phyloP scores from a whole-genome alignment of 1,140 invertebrate species.

The Meloidogyne hapla region DNA sequence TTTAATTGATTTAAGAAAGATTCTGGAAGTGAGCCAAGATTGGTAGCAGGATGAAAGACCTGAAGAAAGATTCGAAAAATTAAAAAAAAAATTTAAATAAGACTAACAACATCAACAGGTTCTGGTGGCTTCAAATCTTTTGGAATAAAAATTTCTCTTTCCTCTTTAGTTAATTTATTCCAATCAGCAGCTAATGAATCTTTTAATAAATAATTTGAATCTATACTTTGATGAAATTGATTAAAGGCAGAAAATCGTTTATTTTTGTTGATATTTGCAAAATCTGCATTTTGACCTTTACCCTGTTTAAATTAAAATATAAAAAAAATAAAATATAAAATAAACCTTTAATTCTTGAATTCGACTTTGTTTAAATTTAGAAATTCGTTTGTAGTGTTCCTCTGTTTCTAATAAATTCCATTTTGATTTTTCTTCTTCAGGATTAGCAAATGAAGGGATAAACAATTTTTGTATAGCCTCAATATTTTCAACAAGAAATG shows the following conservation, averaged over 20 bases:
- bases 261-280: neutral
- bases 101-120: constrained; percentile 24
- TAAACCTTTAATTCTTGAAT: constrained; percentile 13
- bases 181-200: constrained; percentile 29
- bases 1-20: constrained; percentile 53
- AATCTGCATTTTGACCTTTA: too few species aligned
- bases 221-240: constrained; percentile 19
- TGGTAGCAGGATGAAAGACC: constrained; percentile 36
- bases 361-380: constrained; percentile 14
- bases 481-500: constrained; percentile 79
- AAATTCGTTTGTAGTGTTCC: constrained; percentile 40
- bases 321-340: neutral
- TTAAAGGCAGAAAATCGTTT: constrained; percentile 20
- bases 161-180: constrained; percentile 17
- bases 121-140: constrained; percentile 18
- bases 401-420: constrained; percentile 39
- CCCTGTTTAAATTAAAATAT: neutral
- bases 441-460: neutral
- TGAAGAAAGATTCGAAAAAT: neutral
- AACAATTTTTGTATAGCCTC: constrained; percentile 33
- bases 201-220: constrained; percentile 12
- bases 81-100: neutral
- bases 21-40: constrained; percentile 59
- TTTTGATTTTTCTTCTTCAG: constrained; percentile 17
- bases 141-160: constrained; percentile 4